These are phyloP conservation scores for Calameuta pallipes DNA, from an alignment of 2,888 invertebrate genomes.

Conservation along the genomic window DNA sequence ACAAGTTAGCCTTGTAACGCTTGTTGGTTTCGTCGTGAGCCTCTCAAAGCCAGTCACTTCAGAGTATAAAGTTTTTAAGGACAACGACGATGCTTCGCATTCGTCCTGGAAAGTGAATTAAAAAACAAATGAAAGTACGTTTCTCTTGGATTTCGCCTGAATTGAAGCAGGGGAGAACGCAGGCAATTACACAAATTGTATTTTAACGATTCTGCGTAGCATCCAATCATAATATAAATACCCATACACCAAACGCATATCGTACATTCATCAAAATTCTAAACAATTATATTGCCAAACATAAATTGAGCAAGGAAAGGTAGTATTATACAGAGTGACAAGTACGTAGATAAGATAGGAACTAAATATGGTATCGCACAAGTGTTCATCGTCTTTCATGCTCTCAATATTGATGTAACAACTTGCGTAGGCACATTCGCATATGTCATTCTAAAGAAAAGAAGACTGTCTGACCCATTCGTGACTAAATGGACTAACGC, in stretches of 20 bases:
- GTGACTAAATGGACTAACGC: neutral
- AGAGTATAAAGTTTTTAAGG: neutral
- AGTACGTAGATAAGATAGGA: neutral
- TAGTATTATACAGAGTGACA: neutral
- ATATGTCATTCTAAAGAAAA: neutral
- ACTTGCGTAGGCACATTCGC: neutral
- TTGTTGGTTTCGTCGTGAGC: too few species aligned
- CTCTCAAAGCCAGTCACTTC: neutral
- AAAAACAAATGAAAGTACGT: slow-evolving; percentile 17
- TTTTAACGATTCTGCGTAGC: neutral
- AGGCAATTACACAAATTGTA: neutral
- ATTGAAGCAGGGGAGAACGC: slow-evolving; percentile 29
- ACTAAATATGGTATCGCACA: neutral
- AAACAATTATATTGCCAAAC: neutral
- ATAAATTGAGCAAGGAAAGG: neutral
- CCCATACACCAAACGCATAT: neutral
- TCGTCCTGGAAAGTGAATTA: slow-evolving; percentile 5
- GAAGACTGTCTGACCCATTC: neutral
- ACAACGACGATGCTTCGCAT: neutral
- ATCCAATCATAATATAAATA: neutral
- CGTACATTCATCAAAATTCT: neutral
- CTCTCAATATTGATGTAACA: neutral
- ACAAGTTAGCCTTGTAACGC: neutral
- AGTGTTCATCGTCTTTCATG: neutral
- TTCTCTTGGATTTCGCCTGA: slow-evolving; percentile 33